A percentile compares a stretch with the other conserved stretches of the same genome.
Conservation (phyloP, 2,797 vertebrate species). For the Poecile montanus region DNA sequence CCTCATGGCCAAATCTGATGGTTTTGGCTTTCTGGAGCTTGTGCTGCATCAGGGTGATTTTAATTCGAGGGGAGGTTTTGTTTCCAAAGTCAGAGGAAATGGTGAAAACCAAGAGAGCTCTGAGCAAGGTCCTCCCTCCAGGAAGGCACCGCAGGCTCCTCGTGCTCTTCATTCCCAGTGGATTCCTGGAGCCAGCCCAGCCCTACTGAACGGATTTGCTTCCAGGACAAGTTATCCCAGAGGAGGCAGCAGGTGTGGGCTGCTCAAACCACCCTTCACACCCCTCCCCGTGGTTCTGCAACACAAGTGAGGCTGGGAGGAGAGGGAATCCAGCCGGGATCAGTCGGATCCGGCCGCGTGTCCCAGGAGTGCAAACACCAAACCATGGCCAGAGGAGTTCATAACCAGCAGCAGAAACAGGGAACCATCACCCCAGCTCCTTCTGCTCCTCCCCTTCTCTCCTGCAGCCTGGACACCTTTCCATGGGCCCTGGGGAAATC, state of each 20-base stretch:
- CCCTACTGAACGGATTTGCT: not conserved
- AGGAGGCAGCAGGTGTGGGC: not conserved
- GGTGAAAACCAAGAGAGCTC: not conserved
- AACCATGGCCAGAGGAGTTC: accelerated
- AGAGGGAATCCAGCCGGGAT: not conserved
- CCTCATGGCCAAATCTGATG: accelerated
- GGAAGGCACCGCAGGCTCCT: accelerated
- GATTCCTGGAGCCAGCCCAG: no score
- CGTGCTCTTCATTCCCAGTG: accelerated
- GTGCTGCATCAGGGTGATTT: accelerated
- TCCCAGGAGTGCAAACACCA: not conserved
- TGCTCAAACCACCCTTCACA: accelerated
- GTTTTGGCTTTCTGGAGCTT: not conserved
- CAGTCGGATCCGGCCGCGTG: accelerated
- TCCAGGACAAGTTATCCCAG: not conserved
- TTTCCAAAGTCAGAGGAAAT: not conserved
- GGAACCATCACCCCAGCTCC: not conserved
- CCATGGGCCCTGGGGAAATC: accelerated
- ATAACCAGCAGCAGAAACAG: accelerated
- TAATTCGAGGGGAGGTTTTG: not conserved
- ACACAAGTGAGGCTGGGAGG: accelerated
- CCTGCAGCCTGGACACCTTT: not conserved
- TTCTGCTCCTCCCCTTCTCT: not conserved
- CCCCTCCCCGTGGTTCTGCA: not conserved
- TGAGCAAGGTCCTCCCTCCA: not conserved